Evolutionary conservation across 2,113 vertebrate species (phyloP).

Genomic region (Pollimyrus isidori): DNA sequence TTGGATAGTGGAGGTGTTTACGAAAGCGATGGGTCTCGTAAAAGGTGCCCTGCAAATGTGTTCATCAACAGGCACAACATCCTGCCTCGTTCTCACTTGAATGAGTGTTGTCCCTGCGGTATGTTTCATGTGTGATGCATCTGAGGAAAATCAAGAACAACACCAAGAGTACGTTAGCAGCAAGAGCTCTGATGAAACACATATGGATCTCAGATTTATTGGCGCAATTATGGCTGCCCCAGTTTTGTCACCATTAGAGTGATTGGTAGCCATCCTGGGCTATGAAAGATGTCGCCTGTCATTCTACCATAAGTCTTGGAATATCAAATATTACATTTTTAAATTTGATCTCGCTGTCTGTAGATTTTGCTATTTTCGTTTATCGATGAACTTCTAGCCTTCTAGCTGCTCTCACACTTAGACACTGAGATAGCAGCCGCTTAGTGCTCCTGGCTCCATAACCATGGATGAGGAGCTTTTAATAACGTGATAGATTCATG

Average conservation of each 20-base stretch:
- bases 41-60: not conserved
- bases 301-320: not conserved
- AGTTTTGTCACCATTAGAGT: not conserved
- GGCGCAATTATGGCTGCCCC: not conserved
- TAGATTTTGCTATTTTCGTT: not conserved
- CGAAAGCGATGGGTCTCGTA: not conserved
- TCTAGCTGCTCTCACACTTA: not conserved
- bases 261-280: not conserved
- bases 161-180: not conserved
- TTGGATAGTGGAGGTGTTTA: not conserved
- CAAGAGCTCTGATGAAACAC: not conserved
- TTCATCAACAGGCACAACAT: not conserved
- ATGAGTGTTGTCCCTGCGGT: not conserved
- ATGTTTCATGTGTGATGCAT: not conserved
- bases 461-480: not conserved
- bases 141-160: conserved; percentile 1
- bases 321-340: not conserved
- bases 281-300: not conserved
- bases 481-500: not conserved
- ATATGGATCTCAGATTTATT: not conserved
- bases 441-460: not conserved
- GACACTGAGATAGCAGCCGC: not conserved
- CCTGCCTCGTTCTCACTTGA: not conserved
- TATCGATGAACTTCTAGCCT: not conserved
- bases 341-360: not conserved